phyloP scores from a whole-genome alignment of 1,140 invertebrate genomes.

The Patella vulgata region DNA sequence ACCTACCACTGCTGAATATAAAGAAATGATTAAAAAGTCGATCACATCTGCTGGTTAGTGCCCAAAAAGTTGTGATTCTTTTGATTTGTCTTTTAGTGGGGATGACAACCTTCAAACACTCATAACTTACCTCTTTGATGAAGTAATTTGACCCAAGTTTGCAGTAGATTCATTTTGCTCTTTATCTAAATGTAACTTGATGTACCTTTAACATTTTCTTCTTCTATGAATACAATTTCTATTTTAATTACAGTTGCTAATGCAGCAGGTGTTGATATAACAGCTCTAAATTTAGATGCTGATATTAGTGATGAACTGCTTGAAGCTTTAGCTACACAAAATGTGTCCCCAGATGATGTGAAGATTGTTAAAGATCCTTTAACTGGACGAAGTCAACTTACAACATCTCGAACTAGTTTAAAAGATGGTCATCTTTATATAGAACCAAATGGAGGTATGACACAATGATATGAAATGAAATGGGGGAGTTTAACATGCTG shows the following conservation, averaged over 20 bases:
- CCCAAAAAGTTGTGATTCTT: too few species aligned
- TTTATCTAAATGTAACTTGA: too few species aligned
- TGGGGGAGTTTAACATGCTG: neutral
- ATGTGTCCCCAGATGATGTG: conserved; percentile 54
- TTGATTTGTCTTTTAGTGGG: too few species aligned
- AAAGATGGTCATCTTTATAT: conserved; percentile 54
- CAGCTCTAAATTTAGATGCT: conserved; percentile 46
- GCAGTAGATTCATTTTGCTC: too few species aligned
- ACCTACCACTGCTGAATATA: conserved; percentile 56
- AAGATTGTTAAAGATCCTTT: conserved; percentile 51
- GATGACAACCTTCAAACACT: too few species aligned
- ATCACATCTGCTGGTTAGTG: conserved; percentile 54
- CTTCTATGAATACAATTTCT: too few species aligned
- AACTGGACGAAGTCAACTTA: conserved; percentile 36
- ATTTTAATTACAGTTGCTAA: conserved; percentile 46
- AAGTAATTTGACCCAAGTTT: too few species aligned
- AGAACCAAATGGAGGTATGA: conserved; percentile 8
- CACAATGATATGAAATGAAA: neutral
- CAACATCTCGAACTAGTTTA: conserved; percentile 47
- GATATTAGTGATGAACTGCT: conserved; percentile 55
- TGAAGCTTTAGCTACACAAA: conserved; percentile 49
- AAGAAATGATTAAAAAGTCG: conserved; percentile 51
- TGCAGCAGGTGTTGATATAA: conserved; percentile 39
- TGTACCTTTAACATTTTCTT: too few species aligned
- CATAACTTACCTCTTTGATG: too few species aligned